A percentile compares a stretch with the other conserved stretches of the same genome.
Evolutionary conservation across 2,888 invertebrate species (phyloP).

Genomic region (Mycalesis mineus): DNA sequence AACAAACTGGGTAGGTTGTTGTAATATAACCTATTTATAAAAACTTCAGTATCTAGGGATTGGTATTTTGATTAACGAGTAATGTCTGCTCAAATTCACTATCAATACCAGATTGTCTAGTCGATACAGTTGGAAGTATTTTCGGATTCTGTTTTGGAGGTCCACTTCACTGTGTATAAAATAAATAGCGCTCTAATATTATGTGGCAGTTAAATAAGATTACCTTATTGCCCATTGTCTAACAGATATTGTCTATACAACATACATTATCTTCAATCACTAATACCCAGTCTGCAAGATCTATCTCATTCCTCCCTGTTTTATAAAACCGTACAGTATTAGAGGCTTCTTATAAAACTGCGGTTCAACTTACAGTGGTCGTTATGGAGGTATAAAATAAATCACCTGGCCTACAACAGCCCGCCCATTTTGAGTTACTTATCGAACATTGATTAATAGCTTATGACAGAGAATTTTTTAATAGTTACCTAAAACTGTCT

Average conservation of each 20-base stretch:
- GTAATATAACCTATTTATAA: too few species aligned
- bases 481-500: conserved; percentile 29
- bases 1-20: too few species aligned
- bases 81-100: neutral
- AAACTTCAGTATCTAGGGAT: too few species aligned
- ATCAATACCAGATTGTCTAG: neutral
- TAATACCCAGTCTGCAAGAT: conserved; percentile 21
- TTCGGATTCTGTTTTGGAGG: neutral
- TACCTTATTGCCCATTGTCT: conserved; percentile 24
- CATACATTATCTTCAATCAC: conserved; percentile 18
- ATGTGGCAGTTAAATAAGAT: conserved; percentile 14
- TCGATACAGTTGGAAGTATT: neutral
- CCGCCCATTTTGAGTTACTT: conserved; percentile 67
- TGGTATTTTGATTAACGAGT: neutral
- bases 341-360: conserved; percentile 10
- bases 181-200: conserved; percentile 14
- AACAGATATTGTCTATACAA: conserved; percentile 19
- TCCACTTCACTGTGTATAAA: neutral
- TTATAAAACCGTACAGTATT: conserved; percentile 10
- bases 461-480: conserved; percentile 61
- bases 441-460: conserved; percentile 73
- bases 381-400: conserved; percentile 57
- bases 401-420: conserved; percentile 60
- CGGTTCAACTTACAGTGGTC: conserved; percentile 27
- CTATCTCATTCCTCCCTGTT: neutral